Conservation (phyloP, 2,888 invertebrate genomes). For the Diaphora mendica region DNA sequence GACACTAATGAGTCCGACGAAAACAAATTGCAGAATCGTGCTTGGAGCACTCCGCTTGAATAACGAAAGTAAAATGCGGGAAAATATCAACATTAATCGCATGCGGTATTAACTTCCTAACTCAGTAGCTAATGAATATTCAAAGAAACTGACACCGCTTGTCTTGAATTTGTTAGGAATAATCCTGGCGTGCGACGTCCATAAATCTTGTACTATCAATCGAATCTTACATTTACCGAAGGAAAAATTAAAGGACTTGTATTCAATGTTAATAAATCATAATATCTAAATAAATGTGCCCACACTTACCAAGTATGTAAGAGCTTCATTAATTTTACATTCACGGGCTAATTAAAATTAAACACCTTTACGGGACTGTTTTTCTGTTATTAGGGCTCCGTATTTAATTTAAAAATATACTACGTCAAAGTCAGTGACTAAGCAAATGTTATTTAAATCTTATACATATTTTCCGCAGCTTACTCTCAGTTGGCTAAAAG, state of each 20-base stretch:
- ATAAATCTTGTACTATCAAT: constrained; percentile 69
- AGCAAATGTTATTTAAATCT: background rate
- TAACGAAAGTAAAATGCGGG: constrained; percentile 49
- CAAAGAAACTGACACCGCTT: constrained; percentile 71
- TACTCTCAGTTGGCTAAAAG: background rate
- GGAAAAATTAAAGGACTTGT: constrained; percentile 30
- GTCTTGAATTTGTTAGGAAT: constrained; percentile 76
- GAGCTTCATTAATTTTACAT: background rate
- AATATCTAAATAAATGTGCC: background rate
- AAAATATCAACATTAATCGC: constrained; percentile 64
- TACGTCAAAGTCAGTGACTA: background rate
- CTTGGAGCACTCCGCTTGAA: constrained; percentile 33
- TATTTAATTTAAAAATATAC: background rate
- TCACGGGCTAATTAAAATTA: background rate
- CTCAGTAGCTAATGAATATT: constrained; percentile 75
- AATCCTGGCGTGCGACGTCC: constrained; percentile 65
- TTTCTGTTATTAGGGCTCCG: background rate
- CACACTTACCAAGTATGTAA: background rate
- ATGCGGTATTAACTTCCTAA: constrained; percentile 66
- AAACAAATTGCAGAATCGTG: constrained; percentile 63
- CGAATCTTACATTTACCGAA: constrained; percentile 26
- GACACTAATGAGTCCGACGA: constrained; percentile 59
- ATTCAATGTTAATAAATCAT: background rate
- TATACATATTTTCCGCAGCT: no score
- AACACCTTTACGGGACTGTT: background rate